These are phyloP conservation scores for Plagiodera versicolora DNA, from an alignment of 2,888 invertebrate species.

Conservation along the genomic window DNA sequence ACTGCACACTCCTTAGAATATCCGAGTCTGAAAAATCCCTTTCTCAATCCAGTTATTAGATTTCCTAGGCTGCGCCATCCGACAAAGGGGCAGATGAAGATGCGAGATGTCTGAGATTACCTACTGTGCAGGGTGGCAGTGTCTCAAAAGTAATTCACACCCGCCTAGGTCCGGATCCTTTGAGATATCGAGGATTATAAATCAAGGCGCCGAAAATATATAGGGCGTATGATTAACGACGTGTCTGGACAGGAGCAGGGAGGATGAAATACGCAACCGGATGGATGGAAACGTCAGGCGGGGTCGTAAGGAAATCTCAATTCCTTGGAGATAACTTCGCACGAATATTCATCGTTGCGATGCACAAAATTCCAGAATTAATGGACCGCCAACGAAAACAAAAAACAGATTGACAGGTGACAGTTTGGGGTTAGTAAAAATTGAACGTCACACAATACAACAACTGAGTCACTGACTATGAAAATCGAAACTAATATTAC, in stretches of 20 bases:
- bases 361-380: too few relatives aligned
- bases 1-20: too few relatives aligned
- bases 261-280: neutral
- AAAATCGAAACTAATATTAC: too few relatives aligned
- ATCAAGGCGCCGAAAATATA: neutral
- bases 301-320: neutral
- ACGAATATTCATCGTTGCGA: too few relatives aligned
- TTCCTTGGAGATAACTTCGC: neutral
- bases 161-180: slow-evolving; percentile 1
- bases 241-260: neutral
- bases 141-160: slow-evolving; percentile 9
- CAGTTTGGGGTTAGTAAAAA: too few relatives aligned
- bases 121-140: neutral
- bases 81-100: slow-evolving; percentile 1
- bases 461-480: too few relatives aligned
- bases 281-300: neutral
- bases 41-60: neutral
- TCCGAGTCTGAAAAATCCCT: too few relatives aligned
- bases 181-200: slow-evolving; percentile 8
- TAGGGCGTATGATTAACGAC: slow-evolving; percentile 1
- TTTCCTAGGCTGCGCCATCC: neutral
- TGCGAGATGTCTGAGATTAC: neutral
- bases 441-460: too few relatives aligned
- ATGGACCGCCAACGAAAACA: too few relatives aligned
- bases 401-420: too few relatives aligned